phyloP scores from a whole-genome alignment of 2,113 vertebrate species.

The Bucco capensis region DNA sequence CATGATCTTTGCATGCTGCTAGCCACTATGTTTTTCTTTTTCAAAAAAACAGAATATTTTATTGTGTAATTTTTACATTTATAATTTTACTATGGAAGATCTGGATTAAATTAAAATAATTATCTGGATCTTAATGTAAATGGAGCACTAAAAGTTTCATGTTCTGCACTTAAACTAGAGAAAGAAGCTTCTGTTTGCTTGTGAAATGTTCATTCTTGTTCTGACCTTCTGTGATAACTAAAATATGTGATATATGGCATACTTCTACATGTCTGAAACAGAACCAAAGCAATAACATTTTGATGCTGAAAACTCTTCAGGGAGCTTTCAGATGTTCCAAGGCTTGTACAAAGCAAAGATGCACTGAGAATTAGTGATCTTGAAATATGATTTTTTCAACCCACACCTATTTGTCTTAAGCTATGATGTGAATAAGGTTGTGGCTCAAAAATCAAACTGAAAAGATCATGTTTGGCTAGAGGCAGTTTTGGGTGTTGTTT shows the following conservation, averaged over 20 bases:
- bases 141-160: conserved; percentile 76
- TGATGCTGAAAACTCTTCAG: conserved; percentile 61
- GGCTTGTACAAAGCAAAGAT: conserved; percentile 69
- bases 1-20: conserved; percentile 85
- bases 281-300: conserved; percentile 85
- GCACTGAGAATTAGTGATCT: conserved; percentile 66
- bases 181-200: conserved; percentile 66
- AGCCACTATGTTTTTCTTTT: conserved; percentile 64
- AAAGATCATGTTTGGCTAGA: conserved; percentile 53
- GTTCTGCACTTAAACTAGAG: conserved; percentile 79
- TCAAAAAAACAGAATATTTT: conserved; percentile 60
- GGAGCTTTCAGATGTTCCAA: conserved; percentile 66
- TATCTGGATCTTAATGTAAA: conserved; percentile 71
- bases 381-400: conserved; percentile 53
- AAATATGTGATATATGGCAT: conserved; percentile 67
- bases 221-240: conserved; percentile 66
- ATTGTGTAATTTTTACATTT: conserved; percentile 74
- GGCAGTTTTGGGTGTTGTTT: not conserved
- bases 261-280: conserved; percentile 68
- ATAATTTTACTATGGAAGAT: conserved; percentile 72
- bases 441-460: conserved; percentile 51
- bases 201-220: conserved; percentile 71
- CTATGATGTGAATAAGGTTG: conserved; percentile 37
- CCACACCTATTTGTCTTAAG: conserved; percentile 78
- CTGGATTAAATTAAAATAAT: conserved; percentile 69